Conservation (phyloP, 2,797 vertebrate species). For the Manis pentadactyla region DNA sequence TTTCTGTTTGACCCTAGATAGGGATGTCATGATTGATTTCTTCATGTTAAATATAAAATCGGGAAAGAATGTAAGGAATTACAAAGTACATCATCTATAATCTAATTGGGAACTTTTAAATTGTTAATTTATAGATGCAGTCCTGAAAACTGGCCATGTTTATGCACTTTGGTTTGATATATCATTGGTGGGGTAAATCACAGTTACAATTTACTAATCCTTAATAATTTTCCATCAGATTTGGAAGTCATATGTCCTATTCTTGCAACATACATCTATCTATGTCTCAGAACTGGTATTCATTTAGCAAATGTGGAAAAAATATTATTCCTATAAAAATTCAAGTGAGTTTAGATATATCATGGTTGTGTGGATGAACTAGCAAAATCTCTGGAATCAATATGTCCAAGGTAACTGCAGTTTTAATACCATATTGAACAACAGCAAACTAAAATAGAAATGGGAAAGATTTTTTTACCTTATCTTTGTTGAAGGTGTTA, state of each 20-base stretch:
- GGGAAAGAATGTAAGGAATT: slow-evolving; percentile 62
- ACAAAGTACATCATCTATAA: slow-evolving; percentile 26
- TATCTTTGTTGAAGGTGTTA: neutral
- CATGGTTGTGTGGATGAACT: neutral
- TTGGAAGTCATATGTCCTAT: neutral
- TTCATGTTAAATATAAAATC: slow-evolving; percentile 63
- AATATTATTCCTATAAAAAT: slow-evolving; percentile 5
- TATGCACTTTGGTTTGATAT: neutral
- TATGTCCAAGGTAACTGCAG: neutral
- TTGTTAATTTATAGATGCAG: slow-evolving; percentile 47
- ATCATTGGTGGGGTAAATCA: slow-evolving; percentile 3
- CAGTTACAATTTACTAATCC: slow-evolving; percentile 27
- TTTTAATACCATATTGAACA: neutral
- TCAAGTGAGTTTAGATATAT: neutral
- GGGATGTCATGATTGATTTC: slow-evolving; percentile 60
- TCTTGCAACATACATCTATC: neutral
- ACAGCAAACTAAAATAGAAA: neutral
- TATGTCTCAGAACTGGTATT: neutral
- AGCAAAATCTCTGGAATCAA: neutral
- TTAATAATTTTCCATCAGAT: slow-evolving; percentile 28
- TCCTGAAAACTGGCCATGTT: neutral
- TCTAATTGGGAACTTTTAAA: slow-evolving; percentile 38
- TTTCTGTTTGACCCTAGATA: slow-evolving; percentile 33
- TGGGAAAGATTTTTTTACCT: neutral
- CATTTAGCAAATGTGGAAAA: neutral